Evolutionary conservation across 2,888 invertebrate genomes (phyloP).

Genomic region (Chaitophorus viminalis): DNA sequence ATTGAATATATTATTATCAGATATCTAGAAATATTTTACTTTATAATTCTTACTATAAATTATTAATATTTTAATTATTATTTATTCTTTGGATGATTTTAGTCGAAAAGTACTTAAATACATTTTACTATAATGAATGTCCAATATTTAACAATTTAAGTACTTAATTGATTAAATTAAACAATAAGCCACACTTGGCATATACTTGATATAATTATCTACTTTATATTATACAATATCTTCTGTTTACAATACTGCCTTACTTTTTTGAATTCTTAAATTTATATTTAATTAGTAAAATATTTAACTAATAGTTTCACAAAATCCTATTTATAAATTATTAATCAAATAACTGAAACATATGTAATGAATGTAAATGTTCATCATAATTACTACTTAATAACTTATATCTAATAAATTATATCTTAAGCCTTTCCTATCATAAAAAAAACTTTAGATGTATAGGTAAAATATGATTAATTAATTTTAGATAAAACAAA

Average conservation of each 20-base stretch:
- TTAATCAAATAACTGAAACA: conserved; percentile 4
- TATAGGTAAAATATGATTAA: conserved; percentile 11
- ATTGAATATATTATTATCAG: too few species aligned
- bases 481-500: conserved; percentile 9
- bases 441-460: neutral
- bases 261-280: neutral
- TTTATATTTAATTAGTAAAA: neutral
- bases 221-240: too few species aligned
- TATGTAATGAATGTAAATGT: neutral
- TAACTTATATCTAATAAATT: neutral
- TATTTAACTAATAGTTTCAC: too few species aligned
- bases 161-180: neutral
- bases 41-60: too few species aligned
- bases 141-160: neutral
- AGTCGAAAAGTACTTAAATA: too few species aligned
- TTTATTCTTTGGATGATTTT: too few species aligned
- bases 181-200: neutral
- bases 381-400: conserved; percentile 16
- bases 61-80: too few species aligned
- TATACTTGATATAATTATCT: neutral
- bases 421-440: conserved; percentile 17
- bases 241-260: too few species aligned
- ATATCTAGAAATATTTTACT: too few species aligned
- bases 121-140: neutral
- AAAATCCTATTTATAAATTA: neutral